Evolutionary conservation across 2,113 vertebrate genomes (phyloP).

Genomic region (Anguilla rostrata): DNA sequence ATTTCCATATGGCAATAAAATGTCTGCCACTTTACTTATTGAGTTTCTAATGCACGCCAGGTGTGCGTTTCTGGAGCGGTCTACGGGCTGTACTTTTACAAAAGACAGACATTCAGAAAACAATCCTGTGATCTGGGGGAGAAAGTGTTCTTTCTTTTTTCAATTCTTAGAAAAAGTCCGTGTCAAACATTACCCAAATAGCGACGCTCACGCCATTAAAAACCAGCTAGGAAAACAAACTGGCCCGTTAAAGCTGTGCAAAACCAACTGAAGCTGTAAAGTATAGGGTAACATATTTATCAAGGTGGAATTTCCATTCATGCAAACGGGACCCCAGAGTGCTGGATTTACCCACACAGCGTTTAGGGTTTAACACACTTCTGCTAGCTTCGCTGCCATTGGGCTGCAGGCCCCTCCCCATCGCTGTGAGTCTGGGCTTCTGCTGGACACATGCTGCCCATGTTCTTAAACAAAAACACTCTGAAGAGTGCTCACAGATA

Average conservation of each 20-base stretch:
- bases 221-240: constrained; percentile 46
- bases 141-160: constrained; percentile 43
- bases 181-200: constrained; percentile 37
- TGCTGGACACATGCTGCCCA: neutral
- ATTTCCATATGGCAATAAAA: constrained; percentile 75
- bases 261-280: constrained; percentile 42
- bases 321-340: constrained; percentile 33
- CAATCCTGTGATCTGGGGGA: constrained; percentile 28
- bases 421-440: neutral
- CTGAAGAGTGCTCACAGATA: no score
- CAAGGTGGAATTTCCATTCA: constrained; percentile 48
- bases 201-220: constrained; percentile 44
- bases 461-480: neutral
- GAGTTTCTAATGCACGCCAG: constrained; percentile 74
- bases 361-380: constrained; percentile 55
- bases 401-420: constrained; percentile 26
- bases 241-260: constrained; percentile 35
- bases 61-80: constrained; percentile 33
- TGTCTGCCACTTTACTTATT: constrained; percentile 75
- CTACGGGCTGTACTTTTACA: constrained; percentile 26
- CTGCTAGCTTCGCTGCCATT: constrained; percentile 45
- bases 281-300: constrained; percentile 44
- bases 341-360: constrained; percentile 42
- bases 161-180: constrained; percentile 40
- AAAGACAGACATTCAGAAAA: constrained; percentile 32